Base-by-base conservation (phyloP, 2,113 vertebrate genomes). In the Takifugu flavidus region DNA sequence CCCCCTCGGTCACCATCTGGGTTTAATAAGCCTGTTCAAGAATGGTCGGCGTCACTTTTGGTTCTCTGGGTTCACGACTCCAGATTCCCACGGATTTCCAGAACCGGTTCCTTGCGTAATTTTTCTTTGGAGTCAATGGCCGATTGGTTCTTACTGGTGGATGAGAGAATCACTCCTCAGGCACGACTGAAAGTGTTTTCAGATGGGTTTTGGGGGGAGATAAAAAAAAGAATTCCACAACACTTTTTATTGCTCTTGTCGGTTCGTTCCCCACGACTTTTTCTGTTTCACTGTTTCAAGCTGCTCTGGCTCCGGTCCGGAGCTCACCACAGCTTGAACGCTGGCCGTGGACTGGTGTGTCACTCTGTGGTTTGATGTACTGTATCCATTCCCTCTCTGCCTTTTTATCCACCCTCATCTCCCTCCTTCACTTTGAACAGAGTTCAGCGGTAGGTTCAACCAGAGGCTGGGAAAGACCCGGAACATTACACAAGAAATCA, bases 381-480 rank as follows among this genome's bases (percentile, higher is more conserved):
- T 20, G 20, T 63, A 55, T 69, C 60, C 72, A 4, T 42, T 81
- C 74, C 63, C 62, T 72, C 49, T 34, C 13, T 52, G 45, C 44
- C 20, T 77, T 70, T 74, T 42, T 14, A 57, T 70, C 74, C 34
- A 14, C 47, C 29, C 29, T 26, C 61, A 56, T 71, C 58, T 57
- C 20, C 47, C 25, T 57, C 62, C 64, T 71, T 53, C 14, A 7
- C 13, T 65, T 34, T 72, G 74, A 78, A 70, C 70, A 64, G 72
- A 71, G 52, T 56, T 13, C 51, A 67, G 70, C 67, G 62, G 61
- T 62, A 51, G 67, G 83, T 82, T 87, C 83, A 83, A 51, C 25
- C 49, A 75, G 65, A 86, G 83, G 83, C 82, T 68, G 78, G 80
- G 78, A 72, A 85, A 86, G 65, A 83, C 84, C 80, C 74, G 10